These are phyloP conservation scores for Scaptomyza hsui DNA, from an alignment of 1,140 invertebrate genomes.

Conservation along the genomic window DNA sequence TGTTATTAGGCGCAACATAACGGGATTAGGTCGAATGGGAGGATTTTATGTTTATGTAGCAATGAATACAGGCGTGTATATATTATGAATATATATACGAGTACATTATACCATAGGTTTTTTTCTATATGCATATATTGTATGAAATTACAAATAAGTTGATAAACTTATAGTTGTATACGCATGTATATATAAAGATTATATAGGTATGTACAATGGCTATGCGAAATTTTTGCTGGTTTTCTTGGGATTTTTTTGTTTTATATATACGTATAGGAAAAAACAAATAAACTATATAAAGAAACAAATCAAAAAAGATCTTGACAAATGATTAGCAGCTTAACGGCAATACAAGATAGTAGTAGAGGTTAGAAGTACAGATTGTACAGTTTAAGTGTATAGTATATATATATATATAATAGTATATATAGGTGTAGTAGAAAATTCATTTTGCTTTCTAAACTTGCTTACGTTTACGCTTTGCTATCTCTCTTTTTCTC, in stretches of 20 bases:
- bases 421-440: conserved; percentile 16
- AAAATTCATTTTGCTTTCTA: conserved; percentile 7
- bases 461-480: not conserved
- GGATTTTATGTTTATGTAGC: not conserved
- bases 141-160: conserved; percentile 1
- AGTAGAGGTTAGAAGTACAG: not conserved
- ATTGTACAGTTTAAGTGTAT: conserved; percentile 10
- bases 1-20: not conserved
- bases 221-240: not conserved
- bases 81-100: conserved; percentile 15
- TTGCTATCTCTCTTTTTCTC: conserved; percentile 17
- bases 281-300: not conserved
- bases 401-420: conserved; percentile 22
- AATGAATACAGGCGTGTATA: conserved; percentile 14
- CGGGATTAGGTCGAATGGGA: not conserved
- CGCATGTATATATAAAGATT: conserved; percentile 5
- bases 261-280: not conserved
- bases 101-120: conserved; percentile 7
- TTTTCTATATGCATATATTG: not conserved
- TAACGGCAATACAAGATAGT: not conserved
- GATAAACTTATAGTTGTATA: not conserved
- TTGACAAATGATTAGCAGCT: not conserved
- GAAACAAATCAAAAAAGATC: not conserved
- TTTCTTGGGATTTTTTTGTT: not conserved
- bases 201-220: conserved; percentile 6